These are phyloP conservation scores for Campylorhamphus procurvoides DNA, from an alignment of 2,113 vertebrate genomes.

Conservation along the genomic window DNA sequence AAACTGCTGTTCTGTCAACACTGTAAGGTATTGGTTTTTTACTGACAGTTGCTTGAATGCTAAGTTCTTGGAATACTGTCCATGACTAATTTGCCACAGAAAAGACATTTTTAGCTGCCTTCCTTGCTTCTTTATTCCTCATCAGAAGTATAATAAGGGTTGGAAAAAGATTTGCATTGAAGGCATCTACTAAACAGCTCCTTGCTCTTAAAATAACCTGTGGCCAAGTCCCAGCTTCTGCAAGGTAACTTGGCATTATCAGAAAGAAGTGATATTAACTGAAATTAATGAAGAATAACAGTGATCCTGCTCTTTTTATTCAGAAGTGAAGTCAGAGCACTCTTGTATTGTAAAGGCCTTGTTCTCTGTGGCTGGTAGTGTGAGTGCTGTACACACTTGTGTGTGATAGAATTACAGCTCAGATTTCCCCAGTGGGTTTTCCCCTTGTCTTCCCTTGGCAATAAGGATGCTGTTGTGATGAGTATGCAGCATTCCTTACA, in stretches of 20 bases:
- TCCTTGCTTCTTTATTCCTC: background rate
- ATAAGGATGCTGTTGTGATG: background rate
- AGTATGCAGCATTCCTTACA: background rate
- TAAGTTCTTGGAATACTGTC: background rate
- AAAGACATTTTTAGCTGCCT: background rate
- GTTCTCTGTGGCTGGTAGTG: background rate
- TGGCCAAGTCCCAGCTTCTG: background rate
- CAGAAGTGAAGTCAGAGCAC: background rate
- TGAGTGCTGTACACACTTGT: accelerated
- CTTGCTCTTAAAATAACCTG: background rate
- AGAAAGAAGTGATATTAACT: background rate
- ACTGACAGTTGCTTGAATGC: background rate
- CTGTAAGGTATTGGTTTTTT: background rate
- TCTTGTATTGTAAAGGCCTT: background rate
- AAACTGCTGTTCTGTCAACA: background rate
- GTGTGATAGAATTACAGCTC: background rate
- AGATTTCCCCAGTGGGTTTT: background rate
- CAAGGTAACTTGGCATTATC: background rate
- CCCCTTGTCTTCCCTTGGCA: background rate
- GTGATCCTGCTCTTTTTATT: background rate
- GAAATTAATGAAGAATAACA: background rate
- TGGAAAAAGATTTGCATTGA: background rate
- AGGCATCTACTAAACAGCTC: background rate
- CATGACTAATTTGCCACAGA: background rate
- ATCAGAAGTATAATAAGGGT: background rate